Conservation (phyloP, 2,113 vertebrate species). For the Panthera uncia region DNA sequence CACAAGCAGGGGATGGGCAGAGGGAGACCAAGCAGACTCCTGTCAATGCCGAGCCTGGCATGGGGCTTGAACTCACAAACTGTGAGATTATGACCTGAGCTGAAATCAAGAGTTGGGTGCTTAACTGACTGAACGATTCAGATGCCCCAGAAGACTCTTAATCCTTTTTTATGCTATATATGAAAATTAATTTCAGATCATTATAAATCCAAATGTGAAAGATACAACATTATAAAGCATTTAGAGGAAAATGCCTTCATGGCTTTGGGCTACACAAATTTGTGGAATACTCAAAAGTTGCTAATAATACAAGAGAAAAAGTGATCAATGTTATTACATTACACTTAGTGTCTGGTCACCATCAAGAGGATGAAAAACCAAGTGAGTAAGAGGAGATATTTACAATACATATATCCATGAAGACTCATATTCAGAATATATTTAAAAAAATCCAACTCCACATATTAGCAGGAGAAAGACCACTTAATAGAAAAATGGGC, state of each 20-base stretch:
- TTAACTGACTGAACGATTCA: no score
- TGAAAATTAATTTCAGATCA: slow-evolving; percentile 17
- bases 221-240: background rate
- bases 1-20: no score
- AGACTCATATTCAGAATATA: background rate
- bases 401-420: background rate
- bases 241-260: background rate
- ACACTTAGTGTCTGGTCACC: background rate
- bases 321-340: background rate
- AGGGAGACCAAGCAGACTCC: no score
- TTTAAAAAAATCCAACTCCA: background rate
- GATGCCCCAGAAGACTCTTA: background rate
- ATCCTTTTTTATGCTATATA: background rate
- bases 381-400: background rate
- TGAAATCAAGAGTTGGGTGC: no score
- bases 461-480: background rate
- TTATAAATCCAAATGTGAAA: background rate
- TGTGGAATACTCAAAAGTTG: background rate
- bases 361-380: background rate
- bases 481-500: background rate
- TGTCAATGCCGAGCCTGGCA: no score
- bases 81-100: no score
- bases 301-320: background rate
- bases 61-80: no score
- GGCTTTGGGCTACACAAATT: slow-evolving; percentile 13